Evolutionary conservation across 2,888 invertebrate genomes (phyloP).

Genomic region (Matsumyia berberina): DNA sequence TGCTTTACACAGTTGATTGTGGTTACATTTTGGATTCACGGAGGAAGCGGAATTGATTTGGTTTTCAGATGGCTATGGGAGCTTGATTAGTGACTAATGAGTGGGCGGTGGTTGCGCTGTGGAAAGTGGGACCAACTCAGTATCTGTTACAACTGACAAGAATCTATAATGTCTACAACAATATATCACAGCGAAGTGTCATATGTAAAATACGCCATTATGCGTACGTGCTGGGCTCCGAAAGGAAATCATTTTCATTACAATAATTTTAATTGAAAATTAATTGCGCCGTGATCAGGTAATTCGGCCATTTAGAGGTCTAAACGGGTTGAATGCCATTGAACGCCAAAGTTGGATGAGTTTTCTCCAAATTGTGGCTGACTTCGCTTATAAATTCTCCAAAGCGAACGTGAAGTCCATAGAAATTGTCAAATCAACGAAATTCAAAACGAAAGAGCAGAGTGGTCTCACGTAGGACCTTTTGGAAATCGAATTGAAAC

Average conservation of each 20-base stretch:
- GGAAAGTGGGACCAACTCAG: no score
- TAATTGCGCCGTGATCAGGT: neutral
- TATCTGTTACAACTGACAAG: no score
- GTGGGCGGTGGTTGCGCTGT: slow-evolving; percentile 27
- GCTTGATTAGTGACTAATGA: slow-evolving; percentile 29
- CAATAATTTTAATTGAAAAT: slow-evolving; percentile 3
- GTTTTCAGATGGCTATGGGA: neutral
- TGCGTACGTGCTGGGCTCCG: neutral
- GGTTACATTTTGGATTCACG: slow-evolving; percentile 30
- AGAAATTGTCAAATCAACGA: no score
- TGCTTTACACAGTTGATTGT: slow-evolving; percentile 65
- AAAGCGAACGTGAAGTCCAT: no score
- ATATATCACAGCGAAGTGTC: no score
- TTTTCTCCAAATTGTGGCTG: no score
- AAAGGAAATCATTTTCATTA: neutral
- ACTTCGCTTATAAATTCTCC: no score
- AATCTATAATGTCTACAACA: no score
- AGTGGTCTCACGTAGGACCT: no score
- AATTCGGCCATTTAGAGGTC: neutral
- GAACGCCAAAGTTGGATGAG: neutral
- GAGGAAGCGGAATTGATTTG: slow-evolving; percentile 18
- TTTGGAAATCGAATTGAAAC: no score
- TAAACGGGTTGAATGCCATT: slow-evolving; percentile 7
- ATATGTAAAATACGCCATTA: no score
- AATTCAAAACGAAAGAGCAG: no score